Evolutionary conservation across 2,113 vertebrate genomes (phyloP).

Genomic region (Cavia aperea): DNA sequence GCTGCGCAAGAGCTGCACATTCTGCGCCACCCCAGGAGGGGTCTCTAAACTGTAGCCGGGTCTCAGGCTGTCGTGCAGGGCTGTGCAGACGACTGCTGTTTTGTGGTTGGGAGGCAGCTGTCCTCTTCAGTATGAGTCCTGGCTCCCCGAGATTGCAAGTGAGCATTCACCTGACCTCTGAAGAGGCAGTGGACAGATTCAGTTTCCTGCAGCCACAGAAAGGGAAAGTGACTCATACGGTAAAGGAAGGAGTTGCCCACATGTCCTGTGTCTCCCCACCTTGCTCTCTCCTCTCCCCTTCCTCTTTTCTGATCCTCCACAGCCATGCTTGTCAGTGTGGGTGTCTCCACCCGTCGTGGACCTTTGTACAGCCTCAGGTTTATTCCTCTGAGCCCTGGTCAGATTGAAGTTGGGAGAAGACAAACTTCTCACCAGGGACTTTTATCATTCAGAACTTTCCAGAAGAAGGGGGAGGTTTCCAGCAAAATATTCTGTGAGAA

Average conservation of each 20-base stretch:
- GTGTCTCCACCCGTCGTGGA: background rate
- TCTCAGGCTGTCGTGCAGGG: background rate
- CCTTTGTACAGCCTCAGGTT: background rate
- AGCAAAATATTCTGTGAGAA: background rate
- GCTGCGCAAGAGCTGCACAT: background rate
- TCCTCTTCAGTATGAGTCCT: background rate
- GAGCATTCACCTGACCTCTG: background rate
- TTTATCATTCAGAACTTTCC: background rate
- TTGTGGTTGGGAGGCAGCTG: background rate
- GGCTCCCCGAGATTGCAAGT: background rate
- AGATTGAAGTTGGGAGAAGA: background rate
- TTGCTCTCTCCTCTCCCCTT: background rate
- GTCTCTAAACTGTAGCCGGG: background rate
- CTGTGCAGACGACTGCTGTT: background rate
- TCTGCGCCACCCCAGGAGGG: background rate
- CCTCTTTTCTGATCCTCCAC: background rate
- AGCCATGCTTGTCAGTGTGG: rapidly evolving
- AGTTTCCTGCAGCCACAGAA: constrained; percentile 54
- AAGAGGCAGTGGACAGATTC: constrained; percentile 39
- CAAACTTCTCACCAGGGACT: background rate
- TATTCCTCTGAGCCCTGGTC: background rate
- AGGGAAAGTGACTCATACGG: constrained; percentile 44
- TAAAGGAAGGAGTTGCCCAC: background rate
- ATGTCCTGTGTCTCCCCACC: background rate
- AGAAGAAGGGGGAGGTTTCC: background rate